Conservation (phyloP, 2,113 vertebrate genomes). For the Vombatus ursinus region DNA sequence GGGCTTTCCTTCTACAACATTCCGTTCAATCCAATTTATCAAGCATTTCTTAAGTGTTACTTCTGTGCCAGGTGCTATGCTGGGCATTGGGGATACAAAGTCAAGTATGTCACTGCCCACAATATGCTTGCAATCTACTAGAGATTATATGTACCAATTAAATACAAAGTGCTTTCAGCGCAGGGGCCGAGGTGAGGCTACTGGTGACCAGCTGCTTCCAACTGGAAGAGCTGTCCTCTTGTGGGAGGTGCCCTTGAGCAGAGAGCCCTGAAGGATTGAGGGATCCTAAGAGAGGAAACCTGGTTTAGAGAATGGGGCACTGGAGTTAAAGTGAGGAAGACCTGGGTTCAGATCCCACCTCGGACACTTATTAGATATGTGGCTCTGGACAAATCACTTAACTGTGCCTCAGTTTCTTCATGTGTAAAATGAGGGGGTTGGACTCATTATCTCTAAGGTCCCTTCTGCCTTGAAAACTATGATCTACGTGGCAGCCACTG, state of each 20-base stretch:
- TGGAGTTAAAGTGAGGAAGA: neutral
- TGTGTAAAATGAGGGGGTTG: neutral
- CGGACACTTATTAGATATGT: neutral
- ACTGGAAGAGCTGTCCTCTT: neutral
- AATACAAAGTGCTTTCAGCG: neutral
- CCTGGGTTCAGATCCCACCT: neutral
- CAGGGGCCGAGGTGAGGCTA: neutral
- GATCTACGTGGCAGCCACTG: neutral
- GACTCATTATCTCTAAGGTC: neutral
- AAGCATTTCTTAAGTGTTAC: neutral
- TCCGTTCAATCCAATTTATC: neutral
- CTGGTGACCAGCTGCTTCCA: neutral
- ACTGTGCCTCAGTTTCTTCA: neutral
- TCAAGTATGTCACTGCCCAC: neutral
- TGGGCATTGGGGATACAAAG: neutral
- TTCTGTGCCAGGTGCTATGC: neutral
- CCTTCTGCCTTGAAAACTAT: neutral
- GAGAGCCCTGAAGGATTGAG: constrained; percentile 1
- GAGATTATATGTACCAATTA: neutral
- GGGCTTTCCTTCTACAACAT: neutral
- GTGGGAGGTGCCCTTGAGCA: neutral
- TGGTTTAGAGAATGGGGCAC: neutral
- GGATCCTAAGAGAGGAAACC: neutral
- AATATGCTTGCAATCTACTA: neutral
- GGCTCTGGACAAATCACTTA: neutral